These are phyloP conservation scores for Onychomys torridus DNA, from an alignment of 2,797 vertebrate genomes.

Conservation along the genomic window DNA sequence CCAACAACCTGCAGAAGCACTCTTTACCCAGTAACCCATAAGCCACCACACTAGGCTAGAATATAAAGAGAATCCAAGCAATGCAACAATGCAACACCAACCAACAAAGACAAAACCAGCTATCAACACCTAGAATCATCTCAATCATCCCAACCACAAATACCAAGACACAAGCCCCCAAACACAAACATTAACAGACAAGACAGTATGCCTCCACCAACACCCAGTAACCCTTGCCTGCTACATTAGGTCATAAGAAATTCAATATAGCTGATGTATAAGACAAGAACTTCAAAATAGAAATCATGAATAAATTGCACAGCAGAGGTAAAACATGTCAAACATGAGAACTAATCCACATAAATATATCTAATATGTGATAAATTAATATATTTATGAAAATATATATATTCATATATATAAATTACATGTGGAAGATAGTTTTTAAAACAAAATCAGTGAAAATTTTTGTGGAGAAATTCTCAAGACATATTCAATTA, in stretches of 20 bases:
- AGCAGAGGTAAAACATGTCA: background rate
- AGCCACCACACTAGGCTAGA: background rate
- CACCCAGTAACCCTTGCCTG: background rate
- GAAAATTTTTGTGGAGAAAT: background rate
- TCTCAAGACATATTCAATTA: background rate
- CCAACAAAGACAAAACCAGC: background rate
- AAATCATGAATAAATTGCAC: background rate
- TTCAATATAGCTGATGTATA: background rate
- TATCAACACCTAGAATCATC: background rate
- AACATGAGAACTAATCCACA: background rate
- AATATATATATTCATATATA: background rate
- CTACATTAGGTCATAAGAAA: background rate
- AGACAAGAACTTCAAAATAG: background rate
- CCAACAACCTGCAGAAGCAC: background rate
- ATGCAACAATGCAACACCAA: background rate
- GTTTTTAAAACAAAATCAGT: background rate
- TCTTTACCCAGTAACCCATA: too few relatives aligned
- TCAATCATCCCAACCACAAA: background rate
- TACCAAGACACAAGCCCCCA: background rate
- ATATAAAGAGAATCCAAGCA: background rate
- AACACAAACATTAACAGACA: background rate
- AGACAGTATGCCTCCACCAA: background rate
- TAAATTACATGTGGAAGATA: background rate
- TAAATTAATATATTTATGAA: background rate
- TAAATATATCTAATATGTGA: background rate